phyloP scores from a whole-genome alignment of 1,140 invertebrate species.

The Trichonephila clavipes region DNA sequence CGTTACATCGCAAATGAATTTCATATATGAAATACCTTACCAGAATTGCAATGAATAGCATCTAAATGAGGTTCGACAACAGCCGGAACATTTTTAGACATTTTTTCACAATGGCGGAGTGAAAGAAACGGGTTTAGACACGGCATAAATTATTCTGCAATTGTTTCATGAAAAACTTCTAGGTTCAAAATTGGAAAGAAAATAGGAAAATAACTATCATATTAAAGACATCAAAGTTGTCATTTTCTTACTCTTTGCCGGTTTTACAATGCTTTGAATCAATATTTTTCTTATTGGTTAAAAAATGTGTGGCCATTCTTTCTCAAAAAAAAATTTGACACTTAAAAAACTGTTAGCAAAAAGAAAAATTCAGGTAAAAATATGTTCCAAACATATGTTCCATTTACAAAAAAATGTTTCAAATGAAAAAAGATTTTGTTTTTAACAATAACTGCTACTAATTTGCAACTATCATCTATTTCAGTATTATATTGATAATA shows the following conservation, averaged over 20 bases:
- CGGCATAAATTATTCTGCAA: not conserved
- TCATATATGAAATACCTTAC: constrained; percentile 24
- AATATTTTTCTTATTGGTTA: not conserved
- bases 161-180: not conserved
- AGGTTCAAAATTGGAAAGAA: not conserved
- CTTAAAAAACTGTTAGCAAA: too few relatives aligned
- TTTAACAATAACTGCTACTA: too few relatives aligned
- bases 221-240: too few relatives aligned
- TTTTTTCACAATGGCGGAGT: not conserved
- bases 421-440: not conserved
- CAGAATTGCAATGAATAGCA: constrained; percentile 40
- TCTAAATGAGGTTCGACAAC: constrained; percentile 67
- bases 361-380: too few relatives aligned
- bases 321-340: not conserved
- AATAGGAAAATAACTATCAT: too few relatives aligned
- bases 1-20: not conserved
- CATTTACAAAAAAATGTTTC: not conserved
- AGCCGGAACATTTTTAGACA: constrained; percentile 56
- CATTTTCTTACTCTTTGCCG: not conserved
- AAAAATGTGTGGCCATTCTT: not conserved
- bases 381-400: too few relatives aligned
- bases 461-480: not conserved
- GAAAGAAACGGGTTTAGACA: not conserved
- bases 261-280: not conserved
- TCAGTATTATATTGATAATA: not conserved